phyloP scores from a whole-genome alignment of 1,140 invertebrate genomes.

The Frieseomelitta varia region DNA sequence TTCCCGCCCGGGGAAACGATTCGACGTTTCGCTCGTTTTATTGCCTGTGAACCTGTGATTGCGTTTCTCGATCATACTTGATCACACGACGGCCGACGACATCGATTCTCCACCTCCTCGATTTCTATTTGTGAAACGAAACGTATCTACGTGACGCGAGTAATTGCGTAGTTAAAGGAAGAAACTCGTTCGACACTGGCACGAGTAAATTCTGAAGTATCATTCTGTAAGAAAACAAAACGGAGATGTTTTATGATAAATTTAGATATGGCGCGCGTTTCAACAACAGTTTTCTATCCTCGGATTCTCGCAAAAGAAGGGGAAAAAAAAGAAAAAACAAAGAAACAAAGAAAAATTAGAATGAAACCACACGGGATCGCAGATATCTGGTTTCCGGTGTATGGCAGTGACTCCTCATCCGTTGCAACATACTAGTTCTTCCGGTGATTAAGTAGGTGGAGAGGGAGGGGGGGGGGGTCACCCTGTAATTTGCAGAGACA shows the following conservation, averaged over 20 bases:
- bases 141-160: background rate
- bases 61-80: conserved; percentile 41
- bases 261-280: too few species aligned
- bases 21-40: conserved; percentile 67
- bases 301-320: background rate
- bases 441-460: conserved; percentile 65
- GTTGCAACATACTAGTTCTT: conserved; percentile 60
- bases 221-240: too few species aligned
- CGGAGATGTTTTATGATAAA: too few species aligned
- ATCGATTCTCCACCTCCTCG: too few species aligned
- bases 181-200: too few species aligned
- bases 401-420: conserved; percentile 62
- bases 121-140: background rate
- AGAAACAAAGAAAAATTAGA: too few species aligned
- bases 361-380: background rate
- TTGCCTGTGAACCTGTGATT: conserved; percentile 61
- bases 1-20: conserved; percentile 42
- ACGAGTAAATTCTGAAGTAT: too few species aligned
- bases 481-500: conserved; percentile 70
- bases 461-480: background rate
- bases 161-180: background rate
- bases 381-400: conserved; percentile 44
- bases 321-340: too few species aligned
- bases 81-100: background rate
- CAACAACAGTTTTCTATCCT: background rate